Percentiles rank a stretch among this genome's conserved stretches.
These are phyloP conservation scores for Trichomycterus rosablanca DNA, from an alignment of 2,113 vertebrate genomes.

Conservation along the genomic window DNA sequence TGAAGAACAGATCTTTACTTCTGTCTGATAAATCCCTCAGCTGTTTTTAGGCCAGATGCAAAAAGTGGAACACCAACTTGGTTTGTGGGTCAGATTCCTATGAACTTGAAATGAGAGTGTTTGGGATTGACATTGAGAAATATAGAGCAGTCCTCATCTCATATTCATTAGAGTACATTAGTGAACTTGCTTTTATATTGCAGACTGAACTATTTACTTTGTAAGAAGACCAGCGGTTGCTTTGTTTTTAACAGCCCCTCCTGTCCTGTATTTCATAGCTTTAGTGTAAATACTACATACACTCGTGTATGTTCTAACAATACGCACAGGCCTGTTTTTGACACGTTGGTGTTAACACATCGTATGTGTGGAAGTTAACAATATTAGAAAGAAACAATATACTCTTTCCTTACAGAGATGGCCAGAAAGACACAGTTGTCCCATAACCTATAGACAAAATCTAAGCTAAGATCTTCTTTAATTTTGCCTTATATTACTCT, in stretches of 20 bases:
- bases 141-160: too few species aligned
- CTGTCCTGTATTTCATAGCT: neutral
- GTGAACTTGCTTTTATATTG: neutral
- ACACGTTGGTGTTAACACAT: neutral
- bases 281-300: neutral
- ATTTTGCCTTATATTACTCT: too few species aligned
- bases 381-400: neutral
- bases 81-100: constrained; percentile 46
- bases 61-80: constrained; percentile 54
- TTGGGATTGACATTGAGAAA: too few species aligned
- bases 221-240: neutral
- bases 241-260: constrained; percentile 2
- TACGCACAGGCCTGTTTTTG: constrained; percentile 8
- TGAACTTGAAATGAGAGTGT: constrained; percentile 24
- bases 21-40: too few species aligned
- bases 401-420: neutral
- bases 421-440: too few species aligned
- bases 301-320: neutral
- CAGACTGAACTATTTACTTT: neutral
- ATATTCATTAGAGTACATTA: neutral
- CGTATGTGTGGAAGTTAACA: neutral
- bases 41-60: constrained; percentile 52
- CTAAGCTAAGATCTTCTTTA: too few species aligned
- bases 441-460: too few species aligned
- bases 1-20: too few species aligned